Evolutionary conservation across 2,113 vertebrate genomes (phyloP).

Genomic region (Choloepus hoffmanni): DNA sequence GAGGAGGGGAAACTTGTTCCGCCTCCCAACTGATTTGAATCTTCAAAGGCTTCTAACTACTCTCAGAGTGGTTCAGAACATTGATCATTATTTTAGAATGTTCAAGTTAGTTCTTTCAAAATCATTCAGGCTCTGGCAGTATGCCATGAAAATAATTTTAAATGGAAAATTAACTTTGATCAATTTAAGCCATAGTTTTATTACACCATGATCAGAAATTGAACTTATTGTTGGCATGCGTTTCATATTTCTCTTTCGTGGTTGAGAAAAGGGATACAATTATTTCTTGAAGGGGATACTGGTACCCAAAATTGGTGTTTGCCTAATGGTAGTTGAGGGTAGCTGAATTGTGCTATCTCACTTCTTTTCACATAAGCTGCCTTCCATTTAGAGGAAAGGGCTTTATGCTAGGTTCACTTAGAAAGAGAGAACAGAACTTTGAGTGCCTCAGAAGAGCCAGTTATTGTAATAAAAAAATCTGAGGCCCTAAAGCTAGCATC

Average conservation of each 20-base stretch:
- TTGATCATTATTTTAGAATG: neutral
- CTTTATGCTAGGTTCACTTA: neutral
- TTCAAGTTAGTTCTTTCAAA: neutral
- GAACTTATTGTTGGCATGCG: neutral
- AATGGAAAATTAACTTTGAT: neutral
- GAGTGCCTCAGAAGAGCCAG: neutral
- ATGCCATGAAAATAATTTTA: neutral
- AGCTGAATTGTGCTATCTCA: neutral
- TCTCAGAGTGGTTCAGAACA: neutral
- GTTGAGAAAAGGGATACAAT: neutral
- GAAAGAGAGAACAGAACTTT: neutral
- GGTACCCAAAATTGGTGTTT: neutral
- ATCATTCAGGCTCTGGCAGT: neutral
- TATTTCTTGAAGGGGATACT: neutral
- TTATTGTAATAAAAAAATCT: neutral
- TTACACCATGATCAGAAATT: neutral
- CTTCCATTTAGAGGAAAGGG: neutral
- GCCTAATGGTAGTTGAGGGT: neutral
- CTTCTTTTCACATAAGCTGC: fast-evolving
- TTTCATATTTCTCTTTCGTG: neutral
- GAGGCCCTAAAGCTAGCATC: neutral
- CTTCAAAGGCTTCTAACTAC: neutral
- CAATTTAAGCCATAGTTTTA: neutral
- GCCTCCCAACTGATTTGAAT: neutral
- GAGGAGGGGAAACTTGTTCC: neutral